Evolutionary conservation across 2,797 vertebrate species (phyloP), one percentile per base, ranked within the genome.

Genomic region (Coendou prehensilis): DNA sequence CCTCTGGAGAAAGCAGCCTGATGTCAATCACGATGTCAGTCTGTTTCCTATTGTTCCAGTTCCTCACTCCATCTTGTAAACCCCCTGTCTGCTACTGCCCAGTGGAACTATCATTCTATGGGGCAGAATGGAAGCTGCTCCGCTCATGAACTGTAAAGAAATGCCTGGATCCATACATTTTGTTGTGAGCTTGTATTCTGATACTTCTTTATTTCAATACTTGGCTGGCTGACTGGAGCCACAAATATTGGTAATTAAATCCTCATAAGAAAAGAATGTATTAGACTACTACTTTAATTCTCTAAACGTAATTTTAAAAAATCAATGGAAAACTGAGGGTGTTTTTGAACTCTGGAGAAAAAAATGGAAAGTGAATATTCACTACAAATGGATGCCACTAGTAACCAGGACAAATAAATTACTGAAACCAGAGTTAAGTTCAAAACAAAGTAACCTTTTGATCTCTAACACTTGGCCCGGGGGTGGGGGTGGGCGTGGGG

Each of bases 361-460:
- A 64, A 63, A 91, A 54, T 47, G 41, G n/a, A 81, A 80, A 84
- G 41, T 45, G 5, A 73, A 18, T 50, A 73, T 92, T 86, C 33
- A 80, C 79, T 78, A 76, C 33, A 50, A 67, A 87, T 0, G 22
- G 13, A 67, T 91, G 61, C 52, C 67, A 86, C 63, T 90, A 26
- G 54, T 76, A 94, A 93, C 52, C 5, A 93, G 85, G 37, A 83
- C 59, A 97, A 92, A 96, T 76, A 87, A 94, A 95, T 90, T 67
- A 80, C 59, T 90, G 54, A 96, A 93, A 92, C 54, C 22, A 96
- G 63, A 95, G 59, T 28, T 92, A 93, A 97, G 20, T 86, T 71
- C 88, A 84, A 96, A 97, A 96, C n/a, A 96, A 96, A 92, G 73
- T 83, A 87, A 81, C 56, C 81, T 92, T 95, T 94, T 93, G 87